These are phyloP conservation scores for Paraescarpia echinospica DNA, from an alignment of 1,140 invertebrate genomes.

Conservation along the genomic window DNA sequence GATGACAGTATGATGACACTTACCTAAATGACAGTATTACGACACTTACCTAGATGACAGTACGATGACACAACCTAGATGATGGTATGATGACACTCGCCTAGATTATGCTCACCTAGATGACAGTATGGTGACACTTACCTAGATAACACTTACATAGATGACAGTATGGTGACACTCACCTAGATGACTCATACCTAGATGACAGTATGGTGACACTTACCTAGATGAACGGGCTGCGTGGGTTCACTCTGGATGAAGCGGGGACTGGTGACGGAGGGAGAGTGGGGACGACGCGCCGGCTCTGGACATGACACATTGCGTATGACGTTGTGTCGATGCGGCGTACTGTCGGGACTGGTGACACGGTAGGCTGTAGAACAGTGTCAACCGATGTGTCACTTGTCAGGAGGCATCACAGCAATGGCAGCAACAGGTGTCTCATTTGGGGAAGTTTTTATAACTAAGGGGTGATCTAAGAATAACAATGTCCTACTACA, in stretches of 20 bases:
- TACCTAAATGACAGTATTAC: not conserved
- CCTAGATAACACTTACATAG: too few relatives aligned
- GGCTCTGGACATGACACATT: slow-evolving; percentile 21
- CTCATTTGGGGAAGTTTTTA: too few relatives aligned
- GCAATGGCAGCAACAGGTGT: not conserved
- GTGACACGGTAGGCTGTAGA: slow-evolving; percentile 10
- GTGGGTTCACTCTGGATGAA: slow-evolving; percentile 32
- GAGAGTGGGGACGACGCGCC: slow-evolving; percentile 28
- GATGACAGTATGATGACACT: not conserved
- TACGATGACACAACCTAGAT: not conserved
- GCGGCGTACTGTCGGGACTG: slow-evolving; percentile 20
- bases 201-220: slow-evolving; percentile 1
- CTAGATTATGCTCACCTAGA: not conserved
- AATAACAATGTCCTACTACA: too few relatives aligned
- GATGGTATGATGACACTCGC: not conserved
- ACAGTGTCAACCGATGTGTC: not conserved
- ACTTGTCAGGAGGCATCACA: not conserved
- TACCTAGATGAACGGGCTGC: not conserved
- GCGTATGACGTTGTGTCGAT: slow-evolving; percentile 13
- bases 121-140: not conserved
- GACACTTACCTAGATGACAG: not conserved
- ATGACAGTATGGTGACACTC: not conserved
- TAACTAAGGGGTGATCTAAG: too few relatives aligned
- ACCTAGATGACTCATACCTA: too few relatives aligned
- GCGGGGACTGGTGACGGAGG: slow-evolving; percentile 32